phyloP scores from a whole-genome alignment of 1,140 invertebrate species.

The Drosophila melanogaster region DNA sequence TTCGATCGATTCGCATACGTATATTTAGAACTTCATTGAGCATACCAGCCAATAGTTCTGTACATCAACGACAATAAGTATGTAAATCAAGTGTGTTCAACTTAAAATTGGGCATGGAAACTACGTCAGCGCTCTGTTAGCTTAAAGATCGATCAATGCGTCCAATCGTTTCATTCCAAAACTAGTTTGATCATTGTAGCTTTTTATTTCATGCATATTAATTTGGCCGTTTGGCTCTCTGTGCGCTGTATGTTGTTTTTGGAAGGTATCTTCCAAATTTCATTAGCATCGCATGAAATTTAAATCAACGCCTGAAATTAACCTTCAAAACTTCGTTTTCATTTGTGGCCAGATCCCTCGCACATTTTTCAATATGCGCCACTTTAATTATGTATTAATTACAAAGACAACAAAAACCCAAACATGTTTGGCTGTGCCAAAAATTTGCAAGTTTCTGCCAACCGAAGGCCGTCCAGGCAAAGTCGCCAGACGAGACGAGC shows the following conservation, averaged over 20 bases:
- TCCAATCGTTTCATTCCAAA: conserved; percentile 26
- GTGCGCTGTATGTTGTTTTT: conserved; percentile 18
- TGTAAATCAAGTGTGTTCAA: conserved; percentile 30
- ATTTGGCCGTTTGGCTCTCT: conserved; percentile 8
- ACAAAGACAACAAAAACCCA: conserved; percentile 53
- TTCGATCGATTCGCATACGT: background rate
- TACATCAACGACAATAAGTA: conserved; percentile 12
- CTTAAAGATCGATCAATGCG: conserved; percentile 18
- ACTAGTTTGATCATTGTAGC: conserved; percentile 52
- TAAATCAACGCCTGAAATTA: conserved; percentile 59
- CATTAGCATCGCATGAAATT: conserved; percentile 61
- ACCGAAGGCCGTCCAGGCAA: conserved; percentile 36
- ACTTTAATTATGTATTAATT: conserved; percentile 62
- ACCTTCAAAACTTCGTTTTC: conserved; percentile 57
- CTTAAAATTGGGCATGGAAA: conserved; percentile 39
- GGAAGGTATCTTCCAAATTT: conserved; percentile 52
- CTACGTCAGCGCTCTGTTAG: conserved; percentile 30
- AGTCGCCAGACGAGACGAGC: conserved; percentile 37
- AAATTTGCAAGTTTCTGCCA: conserved; percentile 46
- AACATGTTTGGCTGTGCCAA: conserved; percentile 55
- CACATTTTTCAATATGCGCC: conserved; percentile 60
- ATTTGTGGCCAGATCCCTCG: conserved; percentile 40
- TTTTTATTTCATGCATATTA: conserved; percentile 45
- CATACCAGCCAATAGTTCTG: conserved; percentile 1
- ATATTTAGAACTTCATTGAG: background rate